Conservation (phyloP, 2,113 vertebrate species). For the Corydoras maculifer region DNA sequence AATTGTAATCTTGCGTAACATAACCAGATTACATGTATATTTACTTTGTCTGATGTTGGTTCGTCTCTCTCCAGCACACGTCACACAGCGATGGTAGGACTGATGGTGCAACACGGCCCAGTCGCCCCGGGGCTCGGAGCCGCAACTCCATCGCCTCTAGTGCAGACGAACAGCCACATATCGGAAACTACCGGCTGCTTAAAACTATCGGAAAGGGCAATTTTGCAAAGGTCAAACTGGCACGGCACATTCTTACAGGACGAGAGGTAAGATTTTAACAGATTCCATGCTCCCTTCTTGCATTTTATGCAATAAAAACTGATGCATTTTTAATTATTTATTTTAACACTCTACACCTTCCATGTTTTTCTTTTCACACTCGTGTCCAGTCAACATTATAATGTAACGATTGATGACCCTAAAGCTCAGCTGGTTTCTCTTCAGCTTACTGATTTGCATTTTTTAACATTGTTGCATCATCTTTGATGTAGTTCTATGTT, state of each 20-base stretch:
- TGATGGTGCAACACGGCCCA: conserved; percentile 70
- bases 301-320: too few species aligned
- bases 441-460: too few species aligned
- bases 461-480: too few species aligned
- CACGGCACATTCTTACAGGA: conserved; percentile 80
- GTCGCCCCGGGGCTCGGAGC: conserved; percentile 76
- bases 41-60: too few species aligned
- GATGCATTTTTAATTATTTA: not conserved
- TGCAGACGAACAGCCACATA: conserved; percentile 77
- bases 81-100: conserved; percentile 77
- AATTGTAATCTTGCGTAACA: too few species aligned
- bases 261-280: conserved; percentile 70
- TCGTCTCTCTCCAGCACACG: conserved; percentile 66
- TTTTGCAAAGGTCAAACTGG: conserved; percentile 84
- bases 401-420: too few species aligned
- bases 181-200: conserved; percentile 82
- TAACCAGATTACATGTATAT: too few species aligned
- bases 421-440: too few species aligned
- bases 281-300: too few species aligned
- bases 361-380: not conserved
- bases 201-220: conserved; percentile 88
- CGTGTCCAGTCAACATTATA: not conserved
- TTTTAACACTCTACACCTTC: not conserved
- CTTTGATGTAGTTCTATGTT: not conserved
- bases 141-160: conserved; percentile 80